Evolutionary conservation across 2,888 invertebrate species (phyloP).

Genomic region (Stenurella melanura): DNA sequence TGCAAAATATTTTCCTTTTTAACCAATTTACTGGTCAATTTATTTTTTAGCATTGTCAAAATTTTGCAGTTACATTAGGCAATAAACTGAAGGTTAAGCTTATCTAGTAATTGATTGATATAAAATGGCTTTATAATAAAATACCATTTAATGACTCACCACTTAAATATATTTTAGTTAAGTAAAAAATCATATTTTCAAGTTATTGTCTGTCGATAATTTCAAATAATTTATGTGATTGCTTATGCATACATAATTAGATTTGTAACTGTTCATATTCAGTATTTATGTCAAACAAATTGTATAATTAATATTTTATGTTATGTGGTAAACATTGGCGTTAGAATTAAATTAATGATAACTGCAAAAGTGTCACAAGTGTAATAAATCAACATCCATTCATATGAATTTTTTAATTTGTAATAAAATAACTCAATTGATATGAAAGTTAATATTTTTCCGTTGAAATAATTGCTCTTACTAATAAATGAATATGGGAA

Average conservation of each 20-base stretch:
- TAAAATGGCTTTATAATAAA: no score
- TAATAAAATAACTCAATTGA: not conserved
- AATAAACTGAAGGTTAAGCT: no score
- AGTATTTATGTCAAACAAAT: not conserved
- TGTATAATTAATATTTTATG: not conserved
- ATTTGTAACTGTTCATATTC: not conserved
- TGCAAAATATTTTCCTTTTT: no score
- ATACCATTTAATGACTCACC: no score
- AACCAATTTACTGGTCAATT: no score
- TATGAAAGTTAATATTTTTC: not conserved
- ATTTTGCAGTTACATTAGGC: no score
- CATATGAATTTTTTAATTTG: not conserved
- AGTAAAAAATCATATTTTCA: not conserved
- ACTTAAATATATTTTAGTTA: not conserved
- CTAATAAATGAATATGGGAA: not conserved
- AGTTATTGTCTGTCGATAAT: not conserved
- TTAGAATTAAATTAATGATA: not conserved
- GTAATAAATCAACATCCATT: not conserved
- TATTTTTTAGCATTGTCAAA: no score
- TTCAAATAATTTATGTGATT: slow-evolving; percentile 1
- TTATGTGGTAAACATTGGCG: not conserved
- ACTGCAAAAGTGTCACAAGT: not conserved
- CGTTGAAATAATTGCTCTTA: not conserved
- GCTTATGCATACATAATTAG: not conserved
- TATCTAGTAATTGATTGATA: no score